phyloP scores from a whole-genome alignment of 1,140 invertebrate genomes.

The Hylyphantes graminicola region DNA sequence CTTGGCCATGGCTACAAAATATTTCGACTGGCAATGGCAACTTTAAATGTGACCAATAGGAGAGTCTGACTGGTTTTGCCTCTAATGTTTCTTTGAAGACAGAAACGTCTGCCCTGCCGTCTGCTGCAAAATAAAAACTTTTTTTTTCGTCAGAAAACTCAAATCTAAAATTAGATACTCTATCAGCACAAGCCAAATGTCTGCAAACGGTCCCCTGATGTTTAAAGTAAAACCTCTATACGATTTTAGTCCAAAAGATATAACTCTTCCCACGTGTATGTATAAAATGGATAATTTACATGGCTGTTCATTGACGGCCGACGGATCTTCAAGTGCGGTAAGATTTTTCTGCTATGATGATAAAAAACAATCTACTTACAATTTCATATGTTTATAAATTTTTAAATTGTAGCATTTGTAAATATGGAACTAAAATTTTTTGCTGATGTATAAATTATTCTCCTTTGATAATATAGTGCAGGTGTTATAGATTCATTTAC shows the following conservation, averaged over 20 bases:
- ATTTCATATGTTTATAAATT: neutral
- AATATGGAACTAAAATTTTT: neutral
- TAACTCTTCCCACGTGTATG: slow-evolving; percentile 68
- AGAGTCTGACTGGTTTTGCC: no score
- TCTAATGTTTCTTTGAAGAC: no score
- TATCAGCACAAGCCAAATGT: neutral
- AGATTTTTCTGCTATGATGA: neutral
- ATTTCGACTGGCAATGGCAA: no score
- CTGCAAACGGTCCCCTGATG: slow-evolving; percentile 66
- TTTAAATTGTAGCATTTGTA: neutral
- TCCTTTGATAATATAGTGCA: no score
- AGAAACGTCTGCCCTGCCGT: no score
- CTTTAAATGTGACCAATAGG: no score
- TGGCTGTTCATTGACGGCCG: neutral
- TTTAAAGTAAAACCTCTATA: slow-evolving; percentile 73
- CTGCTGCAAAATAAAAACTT: no score
- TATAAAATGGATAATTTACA: slow-evolving; percentile 48
- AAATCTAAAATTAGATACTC: neutral
- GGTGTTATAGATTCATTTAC: no score
- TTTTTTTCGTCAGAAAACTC: neutral
- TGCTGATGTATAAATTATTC: no score
- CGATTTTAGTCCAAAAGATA: slow-evolving; percentile 66
- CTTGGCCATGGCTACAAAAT: no score
- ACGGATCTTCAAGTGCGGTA: neutral
- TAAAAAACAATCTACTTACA: neutral